Evolutionary conservation across 37 sponge, comb jelly and placozoan species (phyloP).

Genomic region (Oopsacas minuta): DNA sequence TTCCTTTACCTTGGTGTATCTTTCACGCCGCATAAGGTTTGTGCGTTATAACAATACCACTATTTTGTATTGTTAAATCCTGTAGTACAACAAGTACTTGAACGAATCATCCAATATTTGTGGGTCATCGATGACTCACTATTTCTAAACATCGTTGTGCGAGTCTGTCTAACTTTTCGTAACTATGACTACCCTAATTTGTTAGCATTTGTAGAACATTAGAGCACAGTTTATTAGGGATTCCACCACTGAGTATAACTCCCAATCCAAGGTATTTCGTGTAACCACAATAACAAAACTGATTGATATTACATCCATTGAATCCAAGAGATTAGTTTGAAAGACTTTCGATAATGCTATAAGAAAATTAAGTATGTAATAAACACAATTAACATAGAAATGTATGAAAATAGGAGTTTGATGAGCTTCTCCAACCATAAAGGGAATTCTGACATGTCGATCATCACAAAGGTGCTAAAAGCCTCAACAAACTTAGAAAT

Average conservation of each 20-base stretch:
- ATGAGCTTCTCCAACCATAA: not conserved
- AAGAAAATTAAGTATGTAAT: not conserved
- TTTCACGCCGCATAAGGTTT: not conserved
- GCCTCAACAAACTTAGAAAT: not conserved
- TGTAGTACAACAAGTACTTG: slow-evolving; percentile 13
- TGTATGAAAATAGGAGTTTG: not conserved
- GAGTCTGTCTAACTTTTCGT: not conserved
- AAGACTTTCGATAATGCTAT: not conserved
- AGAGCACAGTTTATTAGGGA: not conserved
- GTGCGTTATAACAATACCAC: slow-evolving; percentile 7
- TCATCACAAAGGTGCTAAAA: not conserved
- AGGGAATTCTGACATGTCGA: not conserved
- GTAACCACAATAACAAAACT: not conserved
- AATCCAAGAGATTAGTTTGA: not conserved
- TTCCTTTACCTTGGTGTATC: slow-evolving; percentile 14
- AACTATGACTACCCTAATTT: not conserved
- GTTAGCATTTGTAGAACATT: not conserved
- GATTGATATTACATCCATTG: not conserved
- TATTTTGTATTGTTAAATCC: not conserved
- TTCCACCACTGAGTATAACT: not conserved
- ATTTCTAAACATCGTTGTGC: not conserved
- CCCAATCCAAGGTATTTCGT: not conserved
- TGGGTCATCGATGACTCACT: not conserved
- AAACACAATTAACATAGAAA: not conserved
- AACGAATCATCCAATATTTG: not conserved